Conservation (phyloP, 2,797 vertebrate species). For the Dromococcyx pavoninus region DNA sequence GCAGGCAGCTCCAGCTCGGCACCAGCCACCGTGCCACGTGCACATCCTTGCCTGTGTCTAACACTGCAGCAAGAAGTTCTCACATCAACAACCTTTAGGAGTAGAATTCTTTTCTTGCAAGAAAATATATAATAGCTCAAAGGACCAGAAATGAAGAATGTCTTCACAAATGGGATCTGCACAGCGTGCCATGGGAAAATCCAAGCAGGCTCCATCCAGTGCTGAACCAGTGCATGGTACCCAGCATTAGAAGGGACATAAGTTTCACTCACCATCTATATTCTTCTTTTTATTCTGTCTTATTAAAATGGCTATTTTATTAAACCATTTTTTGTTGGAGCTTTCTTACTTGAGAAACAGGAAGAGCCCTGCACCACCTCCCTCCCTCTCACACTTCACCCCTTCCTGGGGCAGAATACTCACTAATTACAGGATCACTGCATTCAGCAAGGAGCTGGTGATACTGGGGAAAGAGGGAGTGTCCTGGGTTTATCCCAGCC, state of each 20-base stretch:
- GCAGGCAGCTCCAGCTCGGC: fast-evolving
- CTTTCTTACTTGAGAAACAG: not conserved
- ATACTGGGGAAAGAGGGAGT: not conserved
- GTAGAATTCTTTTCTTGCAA: not conserved
- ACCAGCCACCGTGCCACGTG: not conserved
- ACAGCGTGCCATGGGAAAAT: not conserved
- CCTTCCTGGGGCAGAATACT: not conserved
- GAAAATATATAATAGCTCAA: not conserved
- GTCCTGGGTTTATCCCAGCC: not conserved
- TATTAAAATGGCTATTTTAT: not conserved
- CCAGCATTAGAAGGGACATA: not conserved
- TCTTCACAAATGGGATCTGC: not conserved
- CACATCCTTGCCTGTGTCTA: not conserved
- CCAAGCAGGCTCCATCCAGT: not conserved
- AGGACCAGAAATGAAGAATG: not conserved
- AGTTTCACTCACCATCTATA: not conserved
- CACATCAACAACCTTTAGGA: not conserved
- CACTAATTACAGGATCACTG: not conserved
- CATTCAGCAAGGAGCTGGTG: not conserved
- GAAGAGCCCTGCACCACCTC: not conserved
- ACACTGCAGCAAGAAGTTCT: not conserved
- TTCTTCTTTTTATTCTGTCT: not conserved
- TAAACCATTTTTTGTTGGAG: not conserved
- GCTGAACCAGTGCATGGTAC: not conserved
- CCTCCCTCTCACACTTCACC: not conserved